Base-by-base conservation (phyloP, 2,888 invertebrate species). In the Cerceris rybyensis region DNA sequence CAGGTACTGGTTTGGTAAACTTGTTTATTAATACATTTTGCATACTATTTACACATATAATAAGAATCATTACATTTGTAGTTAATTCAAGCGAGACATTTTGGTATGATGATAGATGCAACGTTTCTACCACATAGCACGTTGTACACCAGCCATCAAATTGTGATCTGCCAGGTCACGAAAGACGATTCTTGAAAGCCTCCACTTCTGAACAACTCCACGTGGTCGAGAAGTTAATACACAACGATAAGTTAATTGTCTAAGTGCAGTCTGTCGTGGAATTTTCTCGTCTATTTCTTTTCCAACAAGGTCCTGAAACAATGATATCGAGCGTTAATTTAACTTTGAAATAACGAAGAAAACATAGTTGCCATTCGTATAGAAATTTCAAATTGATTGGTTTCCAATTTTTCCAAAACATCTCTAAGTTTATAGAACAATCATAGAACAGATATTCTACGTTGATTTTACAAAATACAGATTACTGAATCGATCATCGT, bases 91-190 rank as follows among this genome's bases (percentile, higher is more conserved):
- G 57, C 57, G 16, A 14, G 43, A 46, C 46, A 16, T 28, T 28
- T 28, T 50, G 9, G 8, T 13, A 6, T 16, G 16, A 9, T 28
- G 41, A 0, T 42, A 7, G 9, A 2, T 7, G 13, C 8, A 4
- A 46, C 39, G 2, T 50, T 42, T 67, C 86, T 94, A 96, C 98
- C 99, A 99, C 94, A 97, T 96, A n/a, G 98, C 98, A 91, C 98
- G 94, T 91, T 98, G 98, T 0, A 98, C 96, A 52, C 99, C 99
- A 16, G 97, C 95, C 52, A 99, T 92, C 92, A 97, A 96, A 92
- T 98, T 99, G 92, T 98, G 96, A 93, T 99, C 99, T 0, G 98
- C 98, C 78, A 98, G 93, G 89, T 97, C 95, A 78, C 99, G 95
- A 94, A 97, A 99, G 6, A 98, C 95, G 81, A 98, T 97, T 89